phyloP scores from a whole-genome alignment of 2,113 vertebrate species.

The Heptranchias perlo region DNA sequence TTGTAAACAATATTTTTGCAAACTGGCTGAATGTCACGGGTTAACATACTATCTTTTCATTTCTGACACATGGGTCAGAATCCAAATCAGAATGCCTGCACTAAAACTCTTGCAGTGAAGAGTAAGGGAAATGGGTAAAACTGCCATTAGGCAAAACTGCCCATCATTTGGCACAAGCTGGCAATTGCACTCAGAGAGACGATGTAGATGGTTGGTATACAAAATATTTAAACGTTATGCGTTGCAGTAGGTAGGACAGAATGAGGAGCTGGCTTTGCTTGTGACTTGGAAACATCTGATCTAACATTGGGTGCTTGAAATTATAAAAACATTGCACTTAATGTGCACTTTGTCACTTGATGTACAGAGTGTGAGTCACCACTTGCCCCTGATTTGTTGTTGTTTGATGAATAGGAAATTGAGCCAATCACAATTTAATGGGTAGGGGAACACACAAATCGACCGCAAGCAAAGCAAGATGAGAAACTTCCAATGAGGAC shows the following conservation, averaged over 20 bases:
- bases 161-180: neutral
- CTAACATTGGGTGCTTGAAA: neutral
- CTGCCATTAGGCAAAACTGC: neutral
- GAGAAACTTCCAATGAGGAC: neutral
- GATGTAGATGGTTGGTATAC: neutral
- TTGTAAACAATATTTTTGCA: too few species aligned
- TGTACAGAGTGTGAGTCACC: neutral
- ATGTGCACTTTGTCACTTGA: neutral
- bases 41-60: too few species aligned
- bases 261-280: neutral
- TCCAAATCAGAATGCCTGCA: neutral
- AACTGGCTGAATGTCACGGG: neutral
- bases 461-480: neutral
- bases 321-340: neutral
- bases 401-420: neutral
- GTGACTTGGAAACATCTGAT: neutral
- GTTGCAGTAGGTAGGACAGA: neutral
- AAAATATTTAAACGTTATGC: neutral
- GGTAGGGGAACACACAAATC: neutral
- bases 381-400: neutral
- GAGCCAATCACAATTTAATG: neutral
- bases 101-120: neutral
- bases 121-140: neutral
- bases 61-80: too few species aligned
- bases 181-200: neutral